Base-by-base conservation (phyloP, 2,888 invertebrate species). In the Caenorhabditis macrosperma region DNA sequence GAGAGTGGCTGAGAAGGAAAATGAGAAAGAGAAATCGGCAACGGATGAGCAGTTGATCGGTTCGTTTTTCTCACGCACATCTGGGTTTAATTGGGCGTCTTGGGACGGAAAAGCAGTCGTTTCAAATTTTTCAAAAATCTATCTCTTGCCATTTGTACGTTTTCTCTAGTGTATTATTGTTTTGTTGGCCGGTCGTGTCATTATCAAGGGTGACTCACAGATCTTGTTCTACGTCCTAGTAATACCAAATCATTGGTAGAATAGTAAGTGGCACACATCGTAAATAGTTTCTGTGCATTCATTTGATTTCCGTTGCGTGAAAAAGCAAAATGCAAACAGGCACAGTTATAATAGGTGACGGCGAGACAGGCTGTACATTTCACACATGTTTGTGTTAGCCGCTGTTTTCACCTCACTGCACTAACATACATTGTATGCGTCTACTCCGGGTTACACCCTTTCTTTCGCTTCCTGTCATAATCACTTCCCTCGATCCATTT, bases 351-450 rank as follows among this genome's bases (percentile, higher is more conserved):
- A 69, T 60, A 69, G 60, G 57, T 55, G 57, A 60, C 50, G 35
- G 55, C 38, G 44, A 55, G 2, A 35, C 33, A 30, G 33, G 33
- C 22, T 55, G 55, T 69, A 60, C 59, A 44, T 54, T 69, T 60
- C 52, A 60, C 41, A 69, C 69, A 38, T 69, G 69, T 69, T 69
- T 69, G 69, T 69, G 69, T 69, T 69, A 69, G 69, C 60, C 60
- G 20, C 52, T 52, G 44, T 69, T 69, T 69, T 69, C 69, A 69
- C 69, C 60, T 69, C 60, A 50, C 52, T 69, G 69, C 69, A 60
- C 69, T 69, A 38, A 57, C 59, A 33, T 17, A 30, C 22, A 54
- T 22, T 55, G 41, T 24, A 57, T 28, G 57, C 41, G 33, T 30
- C 57, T 57, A 33, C 50, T 30, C 15, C 44, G 17, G 61, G 61